Percentiles rank a stretch among this genome's conserved stretches.
phyloP scores from a whole-genome alignment of 2,888 invertebrate genomes.

The Drosophila siamana region DNA sequence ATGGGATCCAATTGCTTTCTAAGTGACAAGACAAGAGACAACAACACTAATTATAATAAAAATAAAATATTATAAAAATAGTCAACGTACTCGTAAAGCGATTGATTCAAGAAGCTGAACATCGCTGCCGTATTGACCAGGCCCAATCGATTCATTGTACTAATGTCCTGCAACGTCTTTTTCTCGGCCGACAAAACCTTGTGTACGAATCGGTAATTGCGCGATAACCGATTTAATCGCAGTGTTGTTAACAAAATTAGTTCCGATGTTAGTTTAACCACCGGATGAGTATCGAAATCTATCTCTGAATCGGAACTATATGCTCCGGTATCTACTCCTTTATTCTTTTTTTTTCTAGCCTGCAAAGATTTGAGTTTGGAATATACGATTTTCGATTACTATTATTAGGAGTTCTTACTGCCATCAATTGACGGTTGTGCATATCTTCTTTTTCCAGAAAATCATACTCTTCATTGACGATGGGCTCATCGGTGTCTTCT shows the following conservation, averaged over 20 bases:
- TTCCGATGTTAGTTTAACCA: conserved; percentile 50
- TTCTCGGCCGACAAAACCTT: conserved; percentile 94
- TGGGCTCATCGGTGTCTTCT: conserved; percentile 90
- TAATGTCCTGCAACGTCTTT: conserved; percentile 90
- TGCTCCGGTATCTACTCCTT: background rate
- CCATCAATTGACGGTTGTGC: conserved; percentile 38
- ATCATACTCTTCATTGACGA: conserved; percentile 87
- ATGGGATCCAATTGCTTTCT: conserved; percentile 43
- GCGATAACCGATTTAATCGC: conserved; percentile 91
- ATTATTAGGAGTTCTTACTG: conserved; percentile 32
- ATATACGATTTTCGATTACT: background rate
- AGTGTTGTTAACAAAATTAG: conserved; percentile 57
- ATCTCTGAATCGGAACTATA: conserved; percentile 55
- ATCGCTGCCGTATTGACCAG: conserved; percentile 68
- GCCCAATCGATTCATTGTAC: conserved; percentile 64
- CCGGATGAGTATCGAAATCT: conserved; percentile 57
- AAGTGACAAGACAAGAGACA: background rate
- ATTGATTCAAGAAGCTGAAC: conserved; percentile 68
- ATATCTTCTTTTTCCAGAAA: conserved; percentile 69
- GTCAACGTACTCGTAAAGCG: conserved; percentile 56
- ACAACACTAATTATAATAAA: no score
- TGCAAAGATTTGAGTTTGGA: conserved; percentile 20
- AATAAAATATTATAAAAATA: no score
- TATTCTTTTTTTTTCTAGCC: conserved; percentile 23
- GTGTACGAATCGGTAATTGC: conserved; percentile 97